Conservation (phyloP, 1,140 invertebrate species). For the Diorhabda carinulata region DNA sequence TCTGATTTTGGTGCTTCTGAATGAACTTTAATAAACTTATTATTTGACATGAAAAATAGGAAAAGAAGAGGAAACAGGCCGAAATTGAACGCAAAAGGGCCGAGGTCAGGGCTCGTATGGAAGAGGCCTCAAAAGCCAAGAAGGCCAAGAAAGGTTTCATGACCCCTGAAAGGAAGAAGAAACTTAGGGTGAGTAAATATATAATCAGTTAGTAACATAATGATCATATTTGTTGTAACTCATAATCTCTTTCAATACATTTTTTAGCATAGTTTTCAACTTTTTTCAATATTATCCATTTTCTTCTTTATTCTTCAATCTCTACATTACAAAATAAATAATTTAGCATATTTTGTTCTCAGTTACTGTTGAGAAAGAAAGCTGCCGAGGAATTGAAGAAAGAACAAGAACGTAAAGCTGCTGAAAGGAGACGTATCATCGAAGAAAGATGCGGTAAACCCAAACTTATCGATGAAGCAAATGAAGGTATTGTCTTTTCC, state of each 20-base stretch:
- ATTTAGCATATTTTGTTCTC: conserved; percentile 17
- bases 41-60: conserved; percentile 50
- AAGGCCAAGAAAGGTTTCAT: conserved; percentile 98
- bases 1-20: too few species aligned
- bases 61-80: conserved; percentile 91
- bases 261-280: too few species aligned
- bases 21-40: too few species aligned
- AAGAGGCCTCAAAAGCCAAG: conserved; percentile 91
- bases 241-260: too few species aligned
- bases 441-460: conserved; percentile 89
- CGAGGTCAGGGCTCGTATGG: conserved; percentile 92
- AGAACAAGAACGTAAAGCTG: conserved; percentile 97
- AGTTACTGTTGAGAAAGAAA: conserved; percentile 98
- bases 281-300: too few species aligned
- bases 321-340: too few species aligned
- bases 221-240: too few species aligned
- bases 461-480: conserved; percentile 85
- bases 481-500: conserved; percentile 71
- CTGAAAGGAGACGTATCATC: conserved; percentile 96
- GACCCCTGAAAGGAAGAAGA: conserved; percentile 98
- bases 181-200: conserved; percentile 78
- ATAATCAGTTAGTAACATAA: too few species aligned
- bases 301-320: too few species aligned
- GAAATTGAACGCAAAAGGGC: conserved; percentile 92
- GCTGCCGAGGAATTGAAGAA: conserved; percentile 99